Evolutionary conservation across 2,888 invertebrate genomes (phyloP), one percentile per base, ranked within the genome.

Genomic region (Portevinia maculata): DNA sequence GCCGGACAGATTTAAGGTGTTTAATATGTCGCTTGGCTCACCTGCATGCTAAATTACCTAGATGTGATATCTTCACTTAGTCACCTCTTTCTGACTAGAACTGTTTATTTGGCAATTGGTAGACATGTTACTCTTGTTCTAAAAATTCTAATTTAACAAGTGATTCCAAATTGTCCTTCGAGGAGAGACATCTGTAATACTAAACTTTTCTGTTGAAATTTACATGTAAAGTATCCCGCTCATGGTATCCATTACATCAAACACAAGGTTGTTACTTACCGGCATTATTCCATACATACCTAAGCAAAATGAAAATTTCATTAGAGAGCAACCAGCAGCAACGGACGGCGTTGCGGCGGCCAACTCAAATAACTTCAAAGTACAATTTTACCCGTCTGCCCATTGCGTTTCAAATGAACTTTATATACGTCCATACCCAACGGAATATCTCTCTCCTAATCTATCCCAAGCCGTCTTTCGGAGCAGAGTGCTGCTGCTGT

Each of bases 361-460:
- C 50, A 11, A 39, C 62, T 50, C 75, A 75, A 69, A 74, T 62
- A 75, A 79, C 79, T 75, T 79, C 79, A 79, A 79, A 79, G 79
- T n/a, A 21, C 62, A 69, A 60, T 79, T 67, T 53, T 57, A 37
- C 32, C 28, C 60, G 74, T 69, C 75, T 37, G 32, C n/a, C 9
- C 59, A 71, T 53, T 59, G 73, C 79, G 79, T 79, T 75, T 67
- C 65, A 74, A 73, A 79, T 74, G 74, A 79, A 79, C 59, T 67
- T 74, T 41, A 74, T n/a, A n/a, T 79, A 74, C 60, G 75, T 79
- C 73, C 79, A 69, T 79, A 79, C 75, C 75, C 75, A 75, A 57
- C 69, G 79, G 79, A 81, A 81, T 81, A 75, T 81, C 64, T 24
- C 59, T 76, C 53, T 52, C 32, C 57, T 50, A 81, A 81, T 81